A percentile compares a stretch with the other conserved stretches of the same genome.
Conservation (phyloP, 2,797 vertebrate genomes). For the Melanotaenia trifasciata region DNA sequence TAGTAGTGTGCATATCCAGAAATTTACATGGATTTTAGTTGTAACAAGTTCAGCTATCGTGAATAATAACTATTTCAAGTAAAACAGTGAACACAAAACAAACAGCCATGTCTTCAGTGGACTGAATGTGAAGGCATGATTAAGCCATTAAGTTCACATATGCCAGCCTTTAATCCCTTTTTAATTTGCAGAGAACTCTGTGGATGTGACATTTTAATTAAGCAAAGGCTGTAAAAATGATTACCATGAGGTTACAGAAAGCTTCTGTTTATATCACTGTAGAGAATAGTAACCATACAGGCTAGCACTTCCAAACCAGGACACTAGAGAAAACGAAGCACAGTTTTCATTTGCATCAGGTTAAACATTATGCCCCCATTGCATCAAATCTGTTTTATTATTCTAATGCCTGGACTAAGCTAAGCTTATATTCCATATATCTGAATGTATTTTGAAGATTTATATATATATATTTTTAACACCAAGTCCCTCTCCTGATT, state of each 20-base stretch:
- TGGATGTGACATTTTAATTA: constrained; percentile 83
- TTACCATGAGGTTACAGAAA: constrained; percentile 60
- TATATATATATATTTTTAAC: constrained; percentile 23
- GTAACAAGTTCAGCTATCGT: constrained; percentile 45
- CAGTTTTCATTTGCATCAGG: neutral
- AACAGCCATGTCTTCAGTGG: constrained; percentile 68
- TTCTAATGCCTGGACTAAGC: constrained; percentile 15
- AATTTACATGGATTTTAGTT: neutral
- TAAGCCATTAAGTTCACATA: constrained; percentile 84
- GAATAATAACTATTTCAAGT: constrained; percentile 53
- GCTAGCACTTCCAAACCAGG: constrained; percentile 29
- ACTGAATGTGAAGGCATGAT: constrained; percentile 77
- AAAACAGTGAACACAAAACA: constrained; percentile 35
- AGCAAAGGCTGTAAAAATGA: constrained; percentile 72
- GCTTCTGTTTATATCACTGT: constrained; percentile 38
- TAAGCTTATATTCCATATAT: constrained; percentile 45
- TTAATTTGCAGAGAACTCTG: constrained; percentile 80
- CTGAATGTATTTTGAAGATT: constrained; percentile 53
- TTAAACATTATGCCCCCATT: neutral
- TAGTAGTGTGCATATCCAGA: neutral
- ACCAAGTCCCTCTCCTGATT: constrained; percentile 63
- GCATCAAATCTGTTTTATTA: constrained; percentile 19
- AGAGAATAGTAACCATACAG: constrained; percentile 46
- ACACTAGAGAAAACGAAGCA: constrained; percentile 36
- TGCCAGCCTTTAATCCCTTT: constrained; percentile 81